phyloP scores from a whole-genome alignment of 1,140 invertebrate species.

The Drosophila grimshawi region DNA sequence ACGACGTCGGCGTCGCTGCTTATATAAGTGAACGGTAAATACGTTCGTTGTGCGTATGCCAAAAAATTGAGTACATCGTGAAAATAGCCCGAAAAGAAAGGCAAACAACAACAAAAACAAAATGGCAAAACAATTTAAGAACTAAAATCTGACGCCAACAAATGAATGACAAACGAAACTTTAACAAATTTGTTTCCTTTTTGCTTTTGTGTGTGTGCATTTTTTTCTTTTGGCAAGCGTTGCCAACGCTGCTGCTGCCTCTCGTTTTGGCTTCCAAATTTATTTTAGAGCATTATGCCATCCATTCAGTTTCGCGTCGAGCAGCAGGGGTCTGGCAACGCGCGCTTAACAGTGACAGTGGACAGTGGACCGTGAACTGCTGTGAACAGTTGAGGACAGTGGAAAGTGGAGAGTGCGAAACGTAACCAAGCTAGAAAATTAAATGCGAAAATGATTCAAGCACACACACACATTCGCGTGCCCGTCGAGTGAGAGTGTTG shows the following conservation, averaged over 20 bases:
- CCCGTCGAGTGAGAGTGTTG: not conserved
- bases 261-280: slow-evolving; percentile 58
- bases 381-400: not conserved
- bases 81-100: slow-evolving; percentile 55
- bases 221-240: slow-evolving; percentile 70
- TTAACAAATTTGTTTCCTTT: slow-evolving; percentile 63
- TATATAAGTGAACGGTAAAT: slow-evolving; percentile 68
- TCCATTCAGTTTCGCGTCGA: slow-evolving; percentile 47
- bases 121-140: slow-evolving; percentile 57
- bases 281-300: slow-evolving; percentile 83
- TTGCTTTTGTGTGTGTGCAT: slow-evolving; percentile 1
- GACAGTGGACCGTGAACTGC: not conserved
- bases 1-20: slow-evolving; percentile 35
- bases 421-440: slow-evolving; percentile 39
- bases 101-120: slow-evolving; percentile 38
- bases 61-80: slow-evolving; percentile 61
- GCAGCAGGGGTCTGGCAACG: slow-evolving; percentile 51
- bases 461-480: slow-evolving; percentile 3
- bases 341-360: slow-evolving; percentile 55
- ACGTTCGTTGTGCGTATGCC: slow-evolving; percentile 51
- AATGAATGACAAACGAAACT: slow-evolving; percentile 48
- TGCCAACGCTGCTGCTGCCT: slow-evolving; percentile 23
- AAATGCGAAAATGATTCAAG: slow-evolving; percentile 48
- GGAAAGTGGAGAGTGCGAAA: slow-evolving; percentile 16
- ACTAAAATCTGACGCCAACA: slow-evolving; percentile 42